Evolutionary conservation across 1,140 invertebrate genomes (phyloP), one percentile per base, ranked within the genome.

Genomic region (Belonocnema kinseyi): DNA sequence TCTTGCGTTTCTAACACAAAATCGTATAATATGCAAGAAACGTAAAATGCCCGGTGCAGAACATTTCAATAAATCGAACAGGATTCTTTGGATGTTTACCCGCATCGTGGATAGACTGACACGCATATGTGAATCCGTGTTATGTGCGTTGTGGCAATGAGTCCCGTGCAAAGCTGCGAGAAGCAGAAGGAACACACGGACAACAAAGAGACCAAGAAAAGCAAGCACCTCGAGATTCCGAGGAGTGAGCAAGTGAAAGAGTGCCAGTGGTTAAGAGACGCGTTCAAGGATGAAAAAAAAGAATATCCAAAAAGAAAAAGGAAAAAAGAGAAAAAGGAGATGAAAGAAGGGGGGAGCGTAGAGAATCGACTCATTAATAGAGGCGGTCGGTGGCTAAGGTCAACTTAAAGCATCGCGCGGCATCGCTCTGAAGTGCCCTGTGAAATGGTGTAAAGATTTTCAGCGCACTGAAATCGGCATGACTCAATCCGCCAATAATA

Each of bases 351-450:
- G 75, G 71, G 40, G 77, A 72, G 72, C 75, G 80, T 84, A 82
- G 80, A 84, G 79, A 84, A 84, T 82, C 80, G 80, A 84, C 82
- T 82, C 82, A 84, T 84, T 84, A 84, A 84, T 82, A 82, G 80
- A 77, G 76, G 77, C 82, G 82, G 80, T 82, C 80, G 79, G 80
- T 82, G 77, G 80, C 81, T 82, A 75, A 84, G 77, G 79, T 78
- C 78, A 77, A 79, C 77, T 80, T 76, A 79, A 83, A 79, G 77
- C 81, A 75, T 78, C 74, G 76, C 76, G 75, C 81, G 75, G 77
- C 78, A 40, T 66, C 61, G 61, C 61, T 66, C 61, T 40, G 16
- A 33, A 40, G 26, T 33, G 33, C 53, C n/a, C 26, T 66, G 61
- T 26, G 61, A 66, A 66, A 66, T 66, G 61, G 61, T 66, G 61